phyloP scores from a whole-genome alignment of 2,888 invertebrate genomes.

The Clivina fossor region DNA sequence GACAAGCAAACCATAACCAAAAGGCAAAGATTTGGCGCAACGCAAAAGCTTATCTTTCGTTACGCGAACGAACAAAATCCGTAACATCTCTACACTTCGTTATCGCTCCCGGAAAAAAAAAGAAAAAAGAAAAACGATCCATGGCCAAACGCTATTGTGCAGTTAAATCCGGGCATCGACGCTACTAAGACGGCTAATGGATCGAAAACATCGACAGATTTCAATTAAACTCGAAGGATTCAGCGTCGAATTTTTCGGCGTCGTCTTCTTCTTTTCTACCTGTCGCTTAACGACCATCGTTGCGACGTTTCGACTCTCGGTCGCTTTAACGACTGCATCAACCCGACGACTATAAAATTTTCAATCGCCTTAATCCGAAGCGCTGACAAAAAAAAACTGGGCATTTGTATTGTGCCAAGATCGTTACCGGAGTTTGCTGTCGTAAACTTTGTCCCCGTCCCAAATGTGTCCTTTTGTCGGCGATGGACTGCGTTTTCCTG shows the following conservation, averaged over 20 bases:
- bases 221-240: slow-evolving; percentile 19
- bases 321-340: slow-evolving; percentile 41
- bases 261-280: slow-evolving; percentile 5
- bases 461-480: too few species aligned
- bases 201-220: slow-evolving; percentile 26
- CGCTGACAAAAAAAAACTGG: slow-evolving; percentile 8
- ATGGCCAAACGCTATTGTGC: slow-evolving; percentile 14
- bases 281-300: slow-evolving; percentile 17
- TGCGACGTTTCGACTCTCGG: slow-evolving; percentile 8
- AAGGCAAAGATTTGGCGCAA: too few species aligned
- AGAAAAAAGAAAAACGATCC: too few species aligned
- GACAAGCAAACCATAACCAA: too few species aligned
- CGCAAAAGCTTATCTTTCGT: too few species aligned
- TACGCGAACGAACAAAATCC: too few species aligned
- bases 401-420: not conserved
- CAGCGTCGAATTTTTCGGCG: not conserved
- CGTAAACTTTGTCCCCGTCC: not conserved
- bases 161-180: slow-evolving; percentile 23
- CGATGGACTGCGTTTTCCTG: too few species aligned
- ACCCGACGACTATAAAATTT: slow-evolving; percentile 43
- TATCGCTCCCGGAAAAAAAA: too few species aligned
- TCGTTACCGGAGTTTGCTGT: too few species aligned
- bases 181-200: slow-evolving; percentile 24
- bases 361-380: slow-evolving; percentile 41
- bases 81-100: too few species aligned